These are phyloP conservation scores for Sceloporus tristichus DNA, from an alignment of 2,113 vertebrate species.

Conservation along the genomic window DNA sequence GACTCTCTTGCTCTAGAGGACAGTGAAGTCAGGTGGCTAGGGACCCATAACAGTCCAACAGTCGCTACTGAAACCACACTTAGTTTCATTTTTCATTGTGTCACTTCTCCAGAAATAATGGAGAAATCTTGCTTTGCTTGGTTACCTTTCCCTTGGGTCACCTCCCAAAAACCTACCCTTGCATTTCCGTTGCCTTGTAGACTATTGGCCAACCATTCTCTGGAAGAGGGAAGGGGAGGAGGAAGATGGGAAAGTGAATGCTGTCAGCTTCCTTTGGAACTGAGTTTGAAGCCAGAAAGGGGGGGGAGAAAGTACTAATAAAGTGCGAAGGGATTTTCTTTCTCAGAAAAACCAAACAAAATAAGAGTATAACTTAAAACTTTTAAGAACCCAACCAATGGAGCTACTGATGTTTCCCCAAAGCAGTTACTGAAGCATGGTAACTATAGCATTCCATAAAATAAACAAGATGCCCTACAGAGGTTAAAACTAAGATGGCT, in stretches of 20 bases:
- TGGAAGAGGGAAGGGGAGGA: background rate
- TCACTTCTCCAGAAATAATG: too few species aligned
- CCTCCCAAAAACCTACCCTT: too few species aligned
- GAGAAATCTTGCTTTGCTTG: too few species aligned
- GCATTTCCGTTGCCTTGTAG: background rate
- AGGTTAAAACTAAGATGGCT: slow-evolving; percentile 36
- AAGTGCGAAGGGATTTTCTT: too few species aligned
- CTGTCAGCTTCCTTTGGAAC: background rate
- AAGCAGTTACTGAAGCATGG: slow-evolving; percentile 8
- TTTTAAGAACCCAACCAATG: background rate
- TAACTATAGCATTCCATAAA: slow-evolving; percentile 30
- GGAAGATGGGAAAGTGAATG: background rate
- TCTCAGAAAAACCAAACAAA: background rate
- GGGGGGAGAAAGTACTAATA: background rate
- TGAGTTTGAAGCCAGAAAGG: background rate
- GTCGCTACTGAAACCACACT: too few species aligned
- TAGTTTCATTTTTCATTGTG: too few species aligned
- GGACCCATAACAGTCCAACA: too few species aligned
- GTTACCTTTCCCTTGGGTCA: too few species aligned
- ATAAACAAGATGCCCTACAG: slow-evolving; percentile 37
- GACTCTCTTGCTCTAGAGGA: too few species aligned
- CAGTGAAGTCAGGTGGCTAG: background rate
- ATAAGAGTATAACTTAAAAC: background rate
- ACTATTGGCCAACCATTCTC: background rate
- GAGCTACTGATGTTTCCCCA: background rate